Conservation (phyloP, 2,888 invertebrate genomes). For the Zygothrica quintamaculata region DNA sequence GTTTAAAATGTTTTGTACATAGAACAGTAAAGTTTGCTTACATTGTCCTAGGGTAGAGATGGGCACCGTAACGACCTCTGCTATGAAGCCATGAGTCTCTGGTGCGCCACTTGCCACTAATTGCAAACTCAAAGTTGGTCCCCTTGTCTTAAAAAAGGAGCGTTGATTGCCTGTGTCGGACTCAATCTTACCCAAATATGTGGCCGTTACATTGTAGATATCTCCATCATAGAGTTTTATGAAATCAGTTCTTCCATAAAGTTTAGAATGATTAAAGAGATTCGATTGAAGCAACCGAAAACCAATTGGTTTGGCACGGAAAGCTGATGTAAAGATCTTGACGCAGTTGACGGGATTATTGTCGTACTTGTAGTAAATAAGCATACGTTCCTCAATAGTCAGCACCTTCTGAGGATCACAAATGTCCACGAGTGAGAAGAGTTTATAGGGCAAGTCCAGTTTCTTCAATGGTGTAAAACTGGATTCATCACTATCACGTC, state of each 20-base stretch:
- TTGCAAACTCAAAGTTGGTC: slow-evolving; percentile 93
- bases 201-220: slow-evolving; percentile 93
- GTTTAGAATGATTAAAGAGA: slow-evolving; percentile 93
- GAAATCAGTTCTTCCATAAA: slow-evolving; percentile 92
- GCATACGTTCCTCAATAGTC: slow-evolving; percentile 93
- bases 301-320: slow-evolving; percentile 93
- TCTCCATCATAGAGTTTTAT: slow-evolving; percentile 96
- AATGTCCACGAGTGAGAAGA: slow-evolving; percentile 97
- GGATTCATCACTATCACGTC: slow-evolving; percentile 93
- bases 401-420: slow-evolving; percentile 98
- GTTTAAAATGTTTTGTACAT: no score
- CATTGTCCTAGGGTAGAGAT: slow-evolving; percentile 95
- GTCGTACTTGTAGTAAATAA: slow-evolving; percentile 98
- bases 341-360: slow-evolving; percentile 98
- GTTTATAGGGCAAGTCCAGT: slow-evolving; percentile 93
- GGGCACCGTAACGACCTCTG: slow-evolving; percentile 97
- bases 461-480: slow-evolving; percentile 94
- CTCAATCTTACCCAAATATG: slow-evolving; percentile 89
- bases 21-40: slow-evolving; percentile 86
- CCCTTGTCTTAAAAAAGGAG: slow-evolving; percentile 90
- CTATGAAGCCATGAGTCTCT: slow-evolving; percentile 97
- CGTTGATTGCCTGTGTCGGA: slow-evolving; percentile 90
- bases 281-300: slow-evolving; percentile 95
- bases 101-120: slow-evolving; percentile 98
- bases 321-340: slow-evolving; percentile 96